phyloP scores from a whole-genome alignment of 2,797 vertebrate species.

The Ctenopoma kingsleyae region DNA sequence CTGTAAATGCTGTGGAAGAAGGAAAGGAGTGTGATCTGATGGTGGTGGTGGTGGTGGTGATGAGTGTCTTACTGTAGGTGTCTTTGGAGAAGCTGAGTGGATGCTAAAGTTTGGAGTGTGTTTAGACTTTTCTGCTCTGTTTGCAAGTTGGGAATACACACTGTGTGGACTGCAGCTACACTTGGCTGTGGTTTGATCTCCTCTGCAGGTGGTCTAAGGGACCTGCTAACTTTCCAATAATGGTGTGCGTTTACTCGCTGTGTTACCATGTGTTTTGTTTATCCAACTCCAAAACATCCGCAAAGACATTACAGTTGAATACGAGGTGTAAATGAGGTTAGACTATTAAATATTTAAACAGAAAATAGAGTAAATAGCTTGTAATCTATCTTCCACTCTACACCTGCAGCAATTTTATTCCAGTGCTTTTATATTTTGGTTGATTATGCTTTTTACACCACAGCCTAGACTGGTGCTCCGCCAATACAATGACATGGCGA shows the following conservation, averaged over 20 bases:
- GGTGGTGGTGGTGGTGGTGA: background rate
- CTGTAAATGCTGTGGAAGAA: constrained; percentile 30
- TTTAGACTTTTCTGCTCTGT: constrained; percentile 48
- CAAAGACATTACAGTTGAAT: constrained; percentile 3
- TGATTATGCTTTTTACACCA: constrained; percentile 16
- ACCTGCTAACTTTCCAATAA: background rate
- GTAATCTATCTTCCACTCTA: constrained; percentile 1
- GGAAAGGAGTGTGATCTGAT: constrained; percentile 11
- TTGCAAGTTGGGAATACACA: constrained; percentile 29
- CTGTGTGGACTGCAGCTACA: background rate
- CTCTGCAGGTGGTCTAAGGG: constrained; percentile 9
- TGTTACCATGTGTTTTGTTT: background rate
- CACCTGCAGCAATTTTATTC: background rate
- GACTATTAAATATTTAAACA: constrained; percentile 11
- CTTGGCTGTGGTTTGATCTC: constrained; percentile 22
- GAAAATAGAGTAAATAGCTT: constrained; percentile 13
- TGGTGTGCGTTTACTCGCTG: background rate
- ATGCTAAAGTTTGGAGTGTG: constrained; percentile 21
- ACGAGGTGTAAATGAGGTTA: constrained; percentile 24
- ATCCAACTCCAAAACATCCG: background rate
- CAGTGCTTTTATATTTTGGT: background rate
- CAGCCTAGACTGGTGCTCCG: background rate
- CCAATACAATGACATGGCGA: constrained; percentile 3
- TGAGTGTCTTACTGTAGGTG: constrained; percentile 14
- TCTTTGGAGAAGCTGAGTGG: constrained; percentile 34